Evolutionary conservation across 2,888 invertebrate species (phyloP).

Genomic region (Tholera decimalis): DNA sequence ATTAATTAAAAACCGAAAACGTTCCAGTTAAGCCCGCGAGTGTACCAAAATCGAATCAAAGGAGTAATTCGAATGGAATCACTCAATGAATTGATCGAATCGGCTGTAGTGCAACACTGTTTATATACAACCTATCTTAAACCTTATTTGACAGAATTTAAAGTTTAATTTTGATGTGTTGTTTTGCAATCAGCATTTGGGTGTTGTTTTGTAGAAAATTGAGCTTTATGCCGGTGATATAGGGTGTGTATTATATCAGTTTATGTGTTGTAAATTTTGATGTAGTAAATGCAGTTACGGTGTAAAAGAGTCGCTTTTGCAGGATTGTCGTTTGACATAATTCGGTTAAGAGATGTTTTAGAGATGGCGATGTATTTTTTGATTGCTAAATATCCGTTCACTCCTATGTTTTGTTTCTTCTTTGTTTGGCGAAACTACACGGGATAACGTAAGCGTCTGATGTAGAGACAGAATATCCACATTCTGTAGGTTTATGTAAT

Average conservation of each 20-base stretch:
- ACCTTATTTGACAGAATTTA: slow-evolving; percentile 10
- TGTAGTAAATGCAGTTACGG: slow-evolving; percentile 58
- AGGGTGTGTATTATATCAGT: slow-evolving; percentile 35
- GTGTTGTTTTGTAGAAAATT: slow-evolving; percentile 18
- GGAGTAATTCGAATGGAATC: slow-evolving; percentile 85
- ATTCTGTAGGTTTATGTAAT: too few species aligned
- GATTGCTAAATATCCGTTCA: slow-evolving; percentile 34
- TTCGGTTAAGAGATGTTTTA: slow-evolving; percentile 60
- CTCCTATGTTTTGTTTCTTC: slow-evolving; percentile 28
- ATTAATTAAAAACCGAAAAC: slow-evolving; percentile 88
- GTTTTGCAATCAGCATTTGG: slow-evolving; percentile 13
- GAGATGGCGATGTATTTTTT: slow-evolving; percentile 44
- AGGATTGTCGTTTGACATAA: slow-evolving; percentile 63
- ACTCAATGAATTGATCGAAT: slow-evolving; percentile 73
- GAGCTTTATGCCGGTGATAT: slow-evolving; percentile 19
- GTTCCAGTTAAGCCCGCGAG: slow-evolving; percentile 80
- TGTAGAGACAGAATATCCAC: not conserved
- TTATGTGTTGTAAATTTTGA: slow-evolving; percentile 39
- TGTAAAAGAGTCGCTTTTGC: slow-evolving; percentile 65
- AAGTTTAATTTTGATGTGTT: slow-evolving; percentile 25
- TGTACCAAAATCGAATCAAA: slow-evolving; percentile 84
- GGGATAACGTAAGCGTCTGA: not conserved
- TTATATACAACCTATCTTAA: slow-evolving; percentile 22
- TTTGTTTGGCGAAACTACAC: not conserved
- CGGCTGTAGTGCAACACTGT: slow-evolving; percentile 50